Evolutionary conservation across 2,113 vertebrate species (phyloP), one percentile per base, ranked within the genome.

Genomic region (Muntiacus muntjak): DNA sequence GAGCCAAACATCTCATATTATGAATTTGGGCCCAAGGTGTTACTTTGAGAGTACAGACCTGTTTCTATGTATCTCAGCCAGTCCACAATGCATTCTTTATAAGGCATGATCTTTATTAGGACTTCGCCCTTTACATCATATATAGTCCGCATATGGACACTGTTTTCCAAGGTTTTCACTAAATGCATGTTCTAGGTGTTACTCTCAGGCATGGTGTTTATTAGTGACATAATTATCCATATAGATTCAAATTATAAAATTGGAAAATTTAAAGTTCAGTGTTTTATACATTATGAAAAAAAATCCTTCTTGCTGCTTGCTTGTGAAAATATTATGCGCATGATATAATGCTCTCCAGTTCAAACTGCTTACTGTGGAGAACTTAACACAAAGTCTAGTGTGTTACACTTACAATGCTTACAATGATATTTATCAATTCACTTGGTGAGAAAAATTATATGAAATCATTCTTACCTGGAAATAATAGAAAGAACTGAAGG

Each of bases 71-170:
- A 33, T 2, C 97, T 87, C 54, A 97, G 78, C 54, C 95, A 97
- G 97, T 67, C 57, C 94, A 96, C 78, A 92, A 55, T 89, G 60
- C 93, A 82, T 94, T 96, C 92, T 95, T 96, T 76, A 60, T 58
- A 92, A 98, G 85, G 85, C 62, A 71, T 90, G 94, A 93, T 98
- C 97, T 98, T 95, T 97, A 97, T 97, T 98, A 98, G 96, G 83
- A 78, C 74, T 96, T 96, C 85, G 94, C 93, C 95, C 76, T 97
- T 97, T 87, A 94, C 47, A 62, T 91, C 83, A 85, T 88, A 47
- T 52, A 71, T 8, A 47, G 89, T 95, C 25, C 25, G 88, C 23
- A 89, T 86, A 33, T 76, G 97, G 96, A 83, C 86, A 91, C 12
- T 76, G 40, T 67, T 96, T 96, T 94, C 94, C 67, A 8, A 95